Percentiles rank a stretch among this genome's conserved stretches.
phyloP scores from a whole-genome alignment of 2,888 invertebrate species.

The Xanthorhoe spadicearia region DNA sequence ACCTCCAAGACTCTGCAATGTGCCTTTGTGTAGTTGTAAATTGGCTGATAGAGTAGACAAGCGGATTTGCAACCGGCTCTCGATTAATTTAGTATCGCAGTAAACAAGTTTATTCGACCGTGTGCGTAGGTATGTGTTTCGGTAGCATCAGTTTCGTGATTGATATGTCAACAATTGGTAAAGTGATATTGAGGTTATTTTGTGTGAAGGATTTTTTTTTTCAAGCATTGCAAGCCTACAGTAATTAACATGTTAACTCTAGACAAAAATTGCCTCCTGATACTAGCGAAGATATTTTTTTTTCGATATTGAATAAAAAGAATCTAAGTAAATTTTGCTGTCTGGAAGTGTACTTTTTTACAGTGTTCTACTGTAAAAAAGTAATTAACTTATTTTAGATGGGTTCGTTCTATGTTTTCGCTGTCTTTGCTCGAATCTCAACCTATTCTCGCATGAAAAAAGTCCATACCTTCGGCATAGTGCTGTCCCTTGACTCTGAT shows the following conservation, averaged over 20 bases:
- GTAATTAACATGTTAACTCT: too few species aligned
- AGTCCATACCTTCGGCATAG: not conserved
- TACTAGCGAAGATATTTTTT: too few species aligned
- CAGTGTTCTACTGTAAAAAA: too few species aligned
- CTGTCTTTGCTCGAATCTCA: too few species aligned
- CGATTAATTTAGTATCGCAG: conserved; percentile 31
- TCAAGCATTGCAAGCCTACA: too few species aligned
- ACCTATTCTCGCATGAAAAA: not conserved
- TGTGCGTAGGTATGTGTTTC: not conserved
- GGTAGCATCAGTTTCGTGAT: conserved; percentile 6
- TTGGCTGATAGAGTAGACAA: conserved; percentile 12
- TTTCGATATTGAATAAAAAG: not conserved
- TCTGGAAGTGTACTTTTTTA: too few species aligned
- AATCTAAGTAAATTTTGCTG: too few species aligned
- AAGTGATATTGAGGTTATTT: too few species aligned
- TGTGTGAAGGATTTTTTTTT: too few species aligned
- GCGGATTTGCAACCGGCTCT: conserved; percentile 29
- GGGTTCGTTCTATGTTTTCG: not conserved
- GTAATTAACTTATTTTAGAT: too few species aligned
- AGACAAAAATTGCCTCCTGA: too few species aligned
- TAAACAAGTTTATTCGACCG: conserved; percentile 17
- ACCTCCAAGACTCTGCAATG: not conserved
- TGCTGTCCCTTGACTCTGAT: not conserved
- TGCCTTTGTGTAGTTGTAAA: not conserved
- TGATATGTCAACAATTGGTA: too few species aligned